phyloP scores from a whole-genome alignment of 2,888 invertebrate species.

The Stenotaenia linearis region DNA sequence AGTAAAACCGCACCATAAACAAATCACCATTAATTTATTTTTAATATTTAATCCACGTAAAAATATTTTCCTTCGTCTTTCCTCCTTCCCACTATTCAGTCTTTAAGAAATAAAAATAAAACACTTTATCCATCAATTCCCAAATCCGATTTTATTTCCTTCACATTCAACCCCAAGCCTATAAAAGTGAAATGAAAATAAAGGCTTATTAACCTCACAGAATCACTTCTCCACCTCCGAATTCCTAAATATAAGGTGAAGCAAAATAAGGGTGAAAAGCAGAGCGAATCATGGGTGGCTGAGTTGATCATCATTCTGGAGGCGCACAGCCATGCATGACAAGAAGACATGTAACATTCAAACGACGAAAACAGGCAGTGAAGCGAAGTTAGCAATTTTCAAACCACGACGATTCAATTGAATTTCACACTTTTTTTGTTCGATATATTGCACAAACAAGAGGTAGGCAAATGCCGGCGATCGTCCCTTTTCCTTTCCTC shows the following conservation, averaged over 20 bases:
- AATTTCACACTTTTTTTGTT: conserved; percentile 4
- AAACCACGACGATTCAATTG: conserved; percentile 9
- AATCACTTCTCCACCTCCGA: background rate
- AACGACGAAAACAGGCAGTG: conserved; percentile 9
- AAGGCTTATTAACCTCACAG: background rate
- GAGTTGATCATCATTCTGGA: conserved; percentile 9
- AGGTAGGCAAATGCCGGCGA: background rate
- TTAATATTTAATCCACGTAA: background rate
- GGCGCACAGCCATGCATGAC: conserved; percentile 9
- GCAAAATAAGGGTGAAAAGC: conserved; percentile 4
- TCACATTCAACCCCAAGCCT: background rate
- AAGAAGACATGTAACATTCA: conserved; percentile 9
- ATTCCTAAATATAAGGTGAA: background rate
- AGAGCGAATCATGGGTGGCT: conserved; percentile 4
- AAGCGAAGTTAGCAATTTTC: conserved; percentile 5
- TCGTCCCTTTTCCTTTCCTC: background rate
- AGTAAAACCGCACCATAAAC: background rate
- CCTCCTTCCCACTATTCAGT: too few relatives aligned
- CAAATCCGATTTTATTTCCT: background rate
- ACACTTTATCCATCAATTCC: too few relatives aligned
- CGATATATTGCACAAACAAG: conserved; percentile 4
- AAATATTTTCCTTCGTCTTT: too few relatives aligned
- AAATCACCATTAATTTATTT: background rate
- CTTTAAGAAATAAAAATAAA: too few relatives aligned
- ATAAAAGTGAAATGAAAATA: background rate